Evolutionary conservation across 2,797 vertebrate species (phyloP), one percentile per base, ranked within the genome.

Genomic region (Lutjanus campechanus): DNA sequence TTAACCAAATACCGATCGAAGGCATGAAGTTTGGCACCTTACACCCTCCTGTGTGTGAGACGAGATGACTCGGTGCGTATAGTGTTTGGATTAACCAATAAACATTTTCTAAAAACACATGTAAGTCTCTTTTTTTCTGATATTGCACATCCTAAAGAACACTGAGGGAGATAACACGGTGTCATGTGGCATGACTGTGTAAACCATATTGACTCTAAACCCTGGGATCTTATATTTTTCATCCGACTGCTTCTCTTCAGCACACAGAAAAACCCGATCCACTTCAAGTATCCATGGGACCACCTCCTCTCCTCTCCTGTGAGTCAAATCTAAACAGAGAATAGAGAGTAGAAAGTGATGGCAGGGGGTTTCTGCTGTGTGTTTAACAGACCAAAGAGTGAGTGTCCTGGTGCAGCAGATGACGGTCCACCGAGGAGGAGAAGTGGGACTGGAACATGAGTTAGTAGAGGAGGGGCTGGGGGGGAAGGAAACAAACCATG

Each of bases 121-220:
- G 44, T 67, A 74, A 85, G 64, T 83, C 55, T 72, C 73, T 56
- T 25, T 75, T 81, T 79, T 80, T 91, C 77, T 85, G 58, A 92
- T 95, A 94, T 95, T 95, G 93, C 94, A 95, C 94, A 92, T 93
- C 85, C 87, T 93, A 87, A 67, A 89, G 83, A 91, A 92, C 77
- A 92, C 85, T 84, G 85, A 89, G 60, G 83, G 88, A 87, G 73
- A 88, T 54, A 77, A 89, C 82, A 88, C 77, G 58, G 87, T 67
- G 87, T 88, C 91, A 79, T 86, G 86, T 87, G 90, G 84, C 87
- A 88, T 76, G 79, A 91, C 89, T 76, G 90, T 93, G 95, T 95
- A 95, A 95, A 95, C 92, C 82, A 80, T 89, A 85, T 82, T 70
- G 81, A 92, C 91, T 91, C 88, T 82, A 85, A 36, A 92, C 85